Evolutionary conservation across 2,113 vertebrate genomes (phyloP).

Genomic region (Phylloscopus trochiloides): DNA sequence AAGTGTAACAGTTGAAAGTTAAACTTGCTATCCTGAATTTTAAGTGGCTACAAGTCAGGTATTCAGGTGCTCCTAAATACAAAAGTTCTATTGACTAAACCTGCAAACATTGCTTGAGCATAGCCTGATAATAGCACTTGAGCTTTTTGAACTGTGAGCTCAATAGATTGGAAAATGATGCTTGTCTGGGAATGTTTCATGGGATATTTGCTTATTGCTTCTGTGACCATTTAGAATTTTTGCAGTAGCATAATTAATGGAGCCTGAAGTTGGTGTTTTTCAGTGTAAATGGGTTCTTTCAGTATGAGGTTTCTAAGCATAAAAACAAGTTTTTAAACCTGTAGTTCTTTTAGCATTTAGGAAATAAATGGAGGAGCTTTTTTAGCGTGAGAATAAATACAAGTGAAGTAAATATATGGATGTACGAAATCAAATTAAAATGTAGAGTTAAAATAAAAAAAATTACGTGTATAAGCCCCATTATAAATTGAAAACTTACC

Average conservation of each 20-base stretch:
- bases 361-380: neutral
- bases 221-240: neutral
- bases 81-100: conserved; percentile 25
- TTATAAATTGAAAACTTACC: neutral
- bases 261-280: conserved; percentile 10
- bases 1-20: neutral
- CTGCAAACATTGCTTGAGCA: conserved; percentile 1
- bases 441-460: neutral
- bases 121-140: conserved; percentile 33
- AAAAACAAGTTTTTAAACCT: neutral
- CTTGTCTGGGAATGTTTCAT: conserved; percentile 12
- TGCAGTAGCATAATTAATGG: neutral
- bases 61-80: neutral
- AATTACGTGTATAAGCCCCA: neutral
- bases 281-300: neutral
- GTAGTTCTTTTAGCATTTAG: neutral
- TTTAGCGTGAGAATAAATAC: neutral
- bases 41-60: conserved; percentile 11
- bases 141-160: neutral
- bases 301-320: neutral
- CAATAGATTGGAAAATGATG: conserved; percentile 2
- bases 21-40: neutral
- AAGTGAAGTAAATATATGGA: neutral
- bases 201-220: conserved; percentile 18
- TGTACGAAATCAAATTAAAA: neutral